Evolutionary conservation across 2,888 invertebrate species (phyloP).

Genomic region (Heliconius ethilla): DNA sequence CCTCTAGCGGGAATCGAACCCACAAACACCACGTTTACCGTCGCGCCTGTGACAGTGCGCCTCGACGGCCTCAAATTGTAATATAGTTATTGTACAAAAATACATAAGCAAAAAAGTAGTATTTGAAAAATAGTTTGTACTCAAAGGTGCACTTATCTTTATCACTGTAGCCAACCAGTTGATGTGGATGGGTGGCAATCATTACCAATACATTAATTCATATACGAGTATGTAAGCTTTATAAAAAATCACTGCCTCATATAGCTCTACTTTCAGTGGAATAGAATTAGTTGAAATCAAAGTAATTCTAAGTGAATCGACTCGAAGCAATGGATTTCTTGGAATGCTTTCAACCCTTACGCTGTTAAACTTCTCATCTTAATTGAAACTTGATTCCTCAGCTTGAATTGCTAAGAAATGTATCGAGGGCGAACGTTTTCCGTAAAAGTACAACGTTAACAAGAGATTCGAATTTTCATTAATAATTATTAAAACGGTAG

Average conservation of each 20-base stretch:
- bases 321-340: conserved; percentile 49
- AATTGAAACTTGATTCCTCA: conserved; percentile 49
- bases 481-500: neutral
- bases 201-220: too few relatives aligned
- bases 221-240: too few relatives aligned
- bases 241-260: neutral
- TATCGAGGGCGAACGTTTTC: conserved; percentile 5
- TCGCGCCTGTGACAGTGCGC: too few relatives aligned
- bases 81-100: too few relatives aligned
- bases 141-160: too few relatives aligned
- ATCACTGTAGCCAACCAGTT: too few relatives aligned
- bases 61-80: too few relatives aligned
- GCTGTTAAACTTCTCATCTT: conserved; percentile 48
- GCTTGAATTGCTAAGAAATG: conserved; percentile 33
- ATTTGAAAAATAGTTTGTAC: too few relatives aligned
- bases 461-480: neutral
- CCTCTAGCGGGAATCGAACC: too few relatives aligned
- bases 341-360: conserved; percentile 53
- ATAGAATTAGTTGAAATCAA: conserved; percentile 27
- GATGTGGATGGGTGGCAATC: too few relatives aligned
- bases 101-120: too few relatives aligned
- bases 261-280: neutral
- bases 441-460: neutral
- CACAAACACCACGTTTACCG: too few relatives aligned
- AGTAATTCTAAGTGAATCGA: conserved; percentile 48